These are phyloP conservation scores for Nasonia giraulti DNA, from an alignment of 1,140 invertebrate genomes.

Conservation along the genomic window DNA sequence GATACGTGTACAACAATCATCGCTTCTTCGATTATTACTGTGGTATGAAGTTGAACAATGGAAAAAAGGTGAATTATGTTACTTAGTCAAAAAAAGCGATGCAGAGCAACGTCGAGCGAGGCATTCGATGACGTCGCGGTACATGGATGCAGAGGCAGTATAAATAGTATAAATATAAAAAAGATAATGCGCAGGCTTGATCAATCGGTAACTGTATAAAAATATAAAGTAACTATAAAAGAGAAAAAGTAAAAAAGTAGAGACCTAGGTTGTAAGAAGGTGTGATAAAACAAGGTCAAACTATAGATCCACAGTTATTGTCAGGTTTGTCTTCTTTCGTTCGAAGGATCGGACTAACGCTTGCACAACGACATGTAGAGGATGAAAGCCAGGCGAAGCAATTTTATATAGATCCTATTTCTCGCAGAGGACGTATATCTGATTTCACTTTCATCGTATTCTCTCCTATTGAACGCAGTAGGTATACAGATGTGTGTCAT, in stretches of 20 bases:
- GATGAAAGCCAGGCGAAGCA: slow-evolving; percentile 63
- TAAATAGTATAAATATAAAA: not conserved
- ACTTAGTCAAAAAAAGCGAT: slow-evolving; percentile 20
- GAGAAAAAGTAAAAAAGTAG: slow-evolving; percentile 19
- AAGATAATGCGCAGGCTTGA: slow-evolving; percentile 7
- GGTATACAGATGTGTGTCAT: not conserved
- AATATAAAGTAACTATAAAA: not conserved
- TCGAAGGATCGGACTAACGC: slow-evolving; percentile 20
- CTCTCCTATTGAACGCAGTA: not conserved
- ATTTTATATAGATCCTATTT: slow-evolving; percentile 14
- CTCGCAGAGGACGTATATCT: not conserved
- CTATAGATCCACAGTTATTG: slow-evolving; percentile 40
- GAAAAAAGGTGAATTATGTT: not conserved
- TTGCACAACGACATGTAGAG: slow-evolving; percentile 56
- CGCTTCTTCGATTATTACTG: not conserved
- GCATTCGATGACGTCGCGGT: not conserved
- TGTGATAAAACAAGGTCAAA: slow-evolving; percentile 15
- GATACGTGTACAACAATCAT: not conserved
- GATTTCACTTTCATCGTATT: not conserved
- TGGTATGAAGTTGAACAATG: not conserved
- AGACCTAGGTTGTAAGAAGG: slow-evolving; percentile 6
- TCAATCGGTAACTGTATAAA: not conserved
- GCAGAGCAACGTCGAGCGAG: slow-evolving; percentile 15
- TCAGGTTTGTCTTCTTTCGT: slow-evolving; percentile 34
- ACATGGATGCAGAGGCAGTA: slow-evolving; percentile 4